Percentiles rank a stretch among this genome's conserved stretches.
These are phyloP conservation scores for Calameuta filiformis DNA, from an alignment of 2,888 invertebrate genomes.

Conservation along the genomic window DNA sequence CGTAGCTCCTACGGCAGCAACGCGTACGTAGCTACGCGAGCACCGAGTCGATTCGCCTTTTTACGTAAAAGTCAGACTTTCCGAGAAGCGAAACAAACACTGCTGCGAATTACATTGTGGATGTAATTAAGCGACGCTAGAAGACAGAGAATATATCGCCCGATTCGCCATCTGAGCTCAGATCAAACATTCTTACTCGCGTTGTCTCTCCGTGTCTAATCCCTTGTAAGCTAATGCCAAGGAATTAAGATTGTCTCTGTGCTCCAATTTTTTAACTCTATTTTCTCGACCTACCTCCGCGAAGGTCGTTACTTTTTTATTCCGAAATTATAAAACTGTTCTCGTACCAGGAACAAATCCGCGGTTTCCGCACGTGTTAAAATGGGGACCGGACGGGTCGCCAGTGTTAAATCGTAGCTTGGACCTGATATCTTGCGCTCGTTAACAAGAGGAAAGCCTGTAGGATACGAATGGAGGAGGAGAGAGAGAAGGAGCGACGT, in stretches of 20 bases:
- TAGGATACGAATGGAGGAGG: constrained; percentile 18
- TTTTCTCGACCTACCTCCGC: not conserved
- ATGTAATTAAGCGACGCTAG: not conserved
- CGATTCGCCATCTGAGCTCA: not conserved
- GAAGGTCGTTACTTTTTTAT: not conserved
- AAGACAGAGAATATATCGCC: not conserved
- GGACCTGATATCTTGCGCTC: constrained; percentile 29
- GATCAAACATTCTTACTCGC: not conserved
- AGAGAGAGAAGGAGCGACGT: constrained; percentile 31
- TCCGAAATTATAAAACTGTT: not conserved
- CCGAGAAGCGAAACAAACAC: not conserved
- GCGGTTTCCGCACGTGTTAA: not conserved
- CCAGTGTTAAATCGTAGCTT: constrained; percentile 22
- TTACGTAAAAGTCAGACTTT: not conserved
- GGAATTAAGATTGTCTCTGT: not conserved
- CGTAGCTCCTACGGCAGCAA: not conserved
- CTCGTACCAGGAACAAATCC: not conserved
- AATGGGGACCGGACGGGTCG: not conserved
- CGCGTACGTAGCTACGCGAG: not conserved
- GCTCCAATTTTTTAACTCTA: not conserved
- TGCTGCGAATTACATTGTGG: not conserved
- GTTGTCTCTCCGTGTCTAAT: not conserved
- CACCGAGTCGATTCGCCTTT: not conserved
- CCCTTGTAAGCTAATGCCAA: not conserved
- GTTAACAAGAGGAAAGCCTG: constrained; percentile 40